phyloP scores from a whole-genome alignment of 2,888 invertebrate genomes.

The Mythimna loreyi region DNA sequence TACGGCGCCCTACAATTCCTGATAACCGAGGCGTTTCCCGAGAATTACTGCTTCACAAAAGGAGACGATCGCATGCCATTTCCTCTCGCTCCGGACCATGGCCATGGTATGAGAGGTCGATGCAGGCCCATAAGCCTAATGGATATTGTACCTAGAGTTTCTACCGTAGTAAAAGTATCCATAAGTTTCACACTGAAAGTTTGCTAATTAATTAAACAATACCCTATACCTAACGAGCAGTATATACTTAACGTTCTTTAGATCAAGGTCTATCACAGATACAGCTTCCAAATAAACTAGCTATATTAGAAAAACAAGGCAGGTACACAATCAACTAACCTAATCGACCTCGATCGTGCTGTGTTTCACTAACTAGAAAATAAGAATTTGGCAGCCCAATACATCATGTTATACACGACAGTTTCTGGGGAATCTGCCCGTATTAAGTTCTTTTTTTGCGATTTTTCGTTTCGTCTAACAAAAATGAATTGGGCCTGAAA shows the following conservation, averaged over 20 bases:
- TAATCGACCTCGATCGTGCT: slow-evolving; percentile 54
- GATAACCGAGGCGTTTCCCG: no score
- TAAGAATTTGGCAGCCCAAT: slow-evolving; percentile 27
- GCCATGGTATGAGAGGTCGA: no score
- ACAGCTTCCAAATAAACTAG: slow-evolving; percentile 11
- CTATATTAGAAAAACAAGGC: slow-evolving; percentile 44
- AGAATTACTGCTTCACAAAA: no score
- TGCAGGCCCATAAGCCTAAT: no score
- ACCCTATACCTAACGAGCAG: slow-evolving; percentile 1
- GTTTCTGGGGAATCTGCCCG: neutral
- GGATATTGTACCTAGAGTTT: neutral
- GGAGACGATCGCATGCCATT: no score
- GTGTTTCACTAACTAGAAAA: slow-evolving; percentile 42
- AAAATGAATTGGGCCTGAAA: neutral
- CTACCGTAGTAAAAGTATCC: neutral
- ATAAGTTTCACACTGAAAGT: neutral
- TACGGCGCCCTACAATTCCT: no score
- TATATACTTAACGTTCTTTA: slow-evolving; percentile 1
- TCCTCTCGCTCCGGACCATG: no score
- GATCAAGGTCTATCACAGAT: neutral
- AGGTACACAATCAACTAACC: slow-evolving; percentile 54
- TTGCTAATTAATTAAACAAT: neutral
- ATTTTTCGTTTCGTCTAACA: neutral
- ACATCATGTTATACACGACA: neutral
- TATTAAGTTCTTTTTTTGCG: neutral